Percentiles rank a stretch among this genome's conserved stretches.
Evolutionary conservation across 2,113 vertebrate species (phyloP).

Genomic region (Corythornis madagascariensis): DNA sequence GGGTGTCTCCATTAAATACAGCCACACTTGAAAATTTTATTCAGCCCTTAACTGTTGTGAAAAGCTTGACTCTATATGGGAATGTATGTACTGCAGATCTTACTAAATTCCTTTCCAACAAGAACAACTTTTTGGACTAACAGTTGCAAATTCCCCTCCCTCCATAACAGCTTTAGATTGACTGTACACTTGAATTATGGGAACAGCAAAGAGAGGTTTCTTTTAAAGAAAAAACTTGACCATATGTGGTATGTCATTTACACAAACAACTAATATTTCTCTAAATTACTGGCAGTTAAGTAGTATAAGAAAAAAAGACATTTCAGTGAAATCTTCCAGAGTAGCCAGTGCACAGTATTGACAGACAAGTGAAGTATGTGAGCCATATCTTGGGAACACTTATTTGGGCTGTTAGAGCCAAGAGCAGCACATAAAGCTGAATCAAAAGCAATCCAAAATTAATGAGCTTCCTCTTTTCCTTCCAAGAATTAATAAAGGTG

Average conservation of each 20-base stretch:
- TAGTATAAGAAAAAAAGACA: not conserved
- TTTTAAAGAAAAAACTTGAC: not conserved
- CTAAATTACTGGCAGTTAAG: constrained; percentile 1
- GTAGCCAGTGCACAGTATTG: not conserved
- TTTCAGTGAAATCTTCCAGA: not conserved
- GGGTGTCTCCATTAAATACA: not conserved
- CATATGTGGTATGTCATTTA: not conserved
- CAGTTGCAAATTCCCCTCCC: not conserved
- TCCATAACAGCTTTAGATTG: not conserved
- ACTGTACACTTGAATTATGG: not conserved
- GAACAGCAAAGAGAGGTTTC: constrained; percentile 15
- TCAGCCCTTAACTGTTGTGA: not conserved
- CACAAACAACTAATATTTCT: not conserved
- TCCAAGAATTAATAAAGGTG: not conserved
- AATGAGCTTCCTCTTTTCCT: not conserved
- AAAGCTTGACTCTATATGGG: constrained; percentile 25
- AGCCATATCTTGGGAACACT: not conserved
- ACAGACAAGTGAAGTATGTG: not conserved
- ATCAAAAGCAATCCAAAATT: not conserved
- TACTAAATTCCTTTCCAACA: constrained; percentile 35
- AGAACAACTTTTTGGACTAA: constrained; percentile 50
- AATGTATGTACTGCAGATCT: constrained; percentile 46
- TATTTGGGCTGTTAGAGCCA: not conserved
- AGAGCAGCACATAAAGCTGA: not conserved
- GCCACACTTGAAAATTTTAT: not conserved